Evolutionary conservation across 2,888 invertebrate species (phyloP), one percentile per base, ranked within the genome.

Genomic region (Tiliacea citrago): DNA sequence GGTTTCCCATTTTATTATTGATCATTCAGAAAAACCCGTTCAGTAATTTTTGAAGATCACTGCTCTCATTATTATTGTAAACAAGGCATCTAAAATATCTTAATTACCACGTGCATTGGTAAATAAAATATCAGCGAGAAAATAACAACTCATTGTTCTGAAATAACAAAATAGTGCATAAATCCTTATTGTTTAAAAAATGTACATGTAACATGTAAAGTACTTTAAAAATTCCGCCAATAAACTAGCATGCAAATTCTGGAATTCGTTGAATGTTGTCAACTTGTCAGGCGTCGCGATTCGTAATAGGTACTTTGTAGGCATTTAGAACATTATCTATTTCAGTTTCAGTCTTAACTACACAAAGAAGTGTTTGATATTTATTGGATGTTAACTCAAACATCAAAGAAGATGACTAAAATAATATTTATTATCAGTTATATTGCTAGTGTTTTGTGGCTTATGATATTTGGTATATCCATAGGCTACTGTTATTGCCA

Each of bases 221-320:
- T 21, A 68, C 9, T 29, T 24, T 4, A 5, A 24, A 35, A 35
- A 45, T 24, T 18, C 53, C 12, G 12, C 1, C 9, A 66, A 2
- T n/a, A 61, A 61, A 61, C 5, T n/a, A 61, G 61, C 5, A n/a
- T 68, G n/a, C 18, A 39, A 35, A 24, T 51, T 42, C 21, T 24
- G 21, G 24, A 51, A 67, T 70, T 67, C 10, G 21, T 29, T 51
- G 6, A 67, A 68, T 68, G 35, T 68, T 21, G 10, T 35, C 35
- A n/a, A 12, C n/a, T 68, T 21, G 10, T 35, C 35, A n/a, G 18
- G 12, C 39, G 39, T 63, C 47, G 67, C 24, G 18, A 67, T 42
- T 57, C 47, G 45, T n/a, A 42, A 42, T 42, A n/a, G n/a, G n/a
- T n/a, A 53, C 29, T 53, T 69, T 29, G 42, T 42, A n/a, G 62